phyloP scores from a whole-genome alignment of 2,888 invertebrate species.

The Terebella lapidaria region DNA sequence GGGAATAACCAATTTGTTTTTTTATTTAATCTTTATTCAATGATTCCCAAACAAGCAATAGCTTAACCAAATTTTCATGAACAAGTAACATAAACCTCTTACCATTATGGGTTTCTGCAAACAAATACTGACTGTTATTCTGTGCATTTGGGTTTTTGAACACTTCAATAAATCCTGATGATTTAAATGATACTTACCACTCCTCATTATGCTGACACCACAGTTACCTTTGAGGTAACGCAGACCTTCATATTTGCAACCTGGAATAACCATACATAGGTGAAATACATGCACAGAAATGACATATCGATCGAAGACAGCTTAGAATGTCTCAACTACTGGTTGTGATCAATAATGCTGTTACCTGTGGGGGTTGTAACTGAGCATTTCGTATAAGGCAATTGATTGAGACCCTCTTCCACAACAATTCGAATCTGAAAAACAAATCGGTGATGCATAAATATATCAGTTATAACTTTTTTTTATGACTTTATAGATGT shows the following conservation, averaged over 20 bases:
- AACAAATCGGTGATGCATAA: no score
- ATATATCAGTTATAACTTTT: no score
- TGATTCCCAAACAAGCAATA: background rate
- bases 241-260: constrained; percentile 82
- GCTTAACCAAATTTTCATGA: background rate
- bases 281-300: background rate
- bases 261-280: constrained; percentile 51
- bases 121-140: no score
- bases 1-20: no score
- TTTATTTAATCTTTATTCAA: no score
- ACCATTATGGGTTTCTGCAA: no score
- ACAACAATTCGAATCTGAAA: constrained; percentile 83
- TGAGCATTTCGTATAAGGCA: constrained; percentile 85
- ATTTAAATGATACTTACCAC: constrained; percentile 29
- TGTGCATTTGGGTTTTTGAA: no score
- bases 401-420: constrained; percentile 93
- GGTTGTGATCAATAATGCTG: background rate
- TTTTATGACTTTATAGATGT: no score
- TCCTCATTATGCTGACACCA: constrained; percentile 89
- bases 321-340: background rate
- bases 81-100: no score
- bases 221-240: constrained; percentile 96
- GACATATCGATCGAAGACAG: no score
- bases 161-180: no score
- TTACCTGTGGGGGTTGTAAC: constrained; percentile 83